A percentile compares a stretch with the other conserved stretches of the same genome.
phyloP scores from a whole-genome alignment of 2,113 vertebrate genomes.

The Indicator maculatus region DNA sequence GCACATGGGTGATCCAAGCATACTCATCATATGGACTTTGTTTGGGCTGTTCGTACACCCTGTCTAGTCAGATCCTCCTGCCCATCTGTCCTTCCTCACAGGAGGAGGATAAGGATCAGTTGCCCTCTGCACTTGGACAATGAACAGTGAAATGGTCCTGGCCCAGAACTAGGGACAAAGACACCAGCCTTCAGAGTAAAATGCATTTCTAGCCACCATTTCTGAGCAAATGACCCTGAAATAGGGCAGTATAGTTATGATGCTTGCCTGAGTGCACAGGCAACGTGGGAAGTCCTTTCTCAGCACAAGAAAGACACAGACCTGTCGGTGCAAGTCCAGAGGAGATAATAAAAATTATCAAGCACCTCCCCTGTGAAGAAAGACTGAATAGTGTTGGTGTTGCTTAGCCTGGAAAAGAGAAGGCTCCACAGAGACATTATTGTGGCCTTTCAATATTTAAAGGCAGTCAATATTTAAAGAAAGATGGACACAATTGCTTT shows the following conservation, averaged over 20 bases:
- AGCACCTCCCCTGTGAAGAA: too few relatives aligned
- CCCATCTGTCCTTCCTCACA: fast-evolving
- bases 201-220: neutral
- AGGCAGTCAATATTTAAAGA: too few relatives aligned
- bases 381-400: too few relatives aligned
- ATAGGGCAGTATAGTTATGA: neutral
- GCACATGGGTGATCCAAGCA: neutral
- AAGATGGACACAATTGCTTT: too few relatives aligned
- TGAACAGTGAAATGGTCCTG: fast-evolving
- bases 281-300: neutral
- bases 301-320: too few relatives aligned
- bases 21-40: neutral
- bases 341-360: too few relatives aligned
- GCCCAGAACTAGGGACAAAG: fast-evolving
- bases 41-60: neutral
- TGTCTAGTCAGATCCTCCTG: fast-evolving
- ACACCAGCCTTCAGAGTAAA: neutral
- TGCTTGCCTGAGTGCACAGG: fast-evolving
- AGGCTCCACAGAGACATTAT: too few relatives aligned
- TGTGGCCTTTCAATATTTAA: too few relatives aligned
- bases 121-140: fast-evolving
- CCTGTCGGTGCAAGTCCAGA: too few relatives aligned
- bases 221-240: neutral
- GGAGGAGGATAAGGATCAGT: fast-evolving
- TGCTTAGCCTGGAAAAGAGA: too few relatives aligned